A percentile compares a stretch with the other conserved stretches of the same genome.
phyloP scores from a whole-genome alignment of 2,797 vertebrate species.

The Labroides dimidiatus region DNA sequence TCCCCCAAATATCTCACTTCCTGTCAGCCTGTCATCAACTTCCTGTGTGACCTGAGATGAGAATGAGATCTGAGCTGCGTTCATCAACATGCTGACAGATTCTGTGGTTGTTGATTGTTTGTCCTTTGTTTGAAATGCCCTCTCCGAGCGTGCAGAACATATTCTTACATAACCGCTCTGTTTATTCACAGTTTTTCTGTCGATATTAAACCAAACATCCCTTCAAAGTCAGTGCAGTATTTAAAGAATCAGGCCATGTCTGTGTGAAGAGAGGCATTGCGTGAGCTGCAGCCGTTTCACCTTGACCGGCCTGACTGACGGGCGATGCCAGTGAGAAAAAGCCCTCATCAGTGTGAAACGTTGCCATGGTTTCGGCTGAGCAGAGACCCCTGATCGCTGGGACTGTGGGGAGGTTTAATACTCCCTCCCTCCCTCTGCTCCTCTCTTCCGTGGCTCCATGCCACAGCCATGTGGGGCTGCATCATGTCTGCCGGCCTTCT shows the following conservation, averaged over 20 bases:
- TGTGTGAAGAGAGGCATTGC: slow-evolving; percentile 54
- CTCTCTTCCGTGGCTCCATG: slow-evolving; percentile 56
- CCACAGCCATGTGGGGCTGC: slow-evolving; percentile 62
- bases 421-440: slow-evolving; percentile 37
- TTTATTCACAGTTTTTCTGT: neutral
- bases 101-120: too few relatives aligned
- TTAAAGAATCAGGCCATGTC: neutral
- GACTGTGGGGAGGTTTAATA: slow-evolving; percentile 36
- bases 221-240: neutral
- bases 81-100: too few relatives aligned
- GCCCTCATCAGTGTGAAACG: slow-evolving; percentile 70
- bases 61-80: too few relatives aligned
- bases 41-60: too few relatives aligned
- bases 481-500: slow-evolving; percentile 68
- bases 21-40: too few relatives aligned
- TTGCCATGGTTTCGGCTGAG: slow-evolving; percentile 72
- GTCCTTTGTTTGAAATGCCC: too few relatives aligned
- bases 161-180: neutral
- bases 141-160: neutral
- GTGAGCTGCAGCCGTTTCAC: slow-evolving; percentile 72
- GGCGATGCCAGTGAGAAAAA: slow-evolving; percentile 50
- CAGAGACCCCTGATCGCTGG: slow-evolving; percentile 57
- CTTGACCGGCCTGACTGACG: slow-evolving; percentile 75
- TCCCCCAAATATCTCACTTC: too few relatives aligned
- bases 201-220: neutral